Base-by-base conservation (phyloP, 2,113 vertebrate genomes). In the Castor canadensis region DNA sequence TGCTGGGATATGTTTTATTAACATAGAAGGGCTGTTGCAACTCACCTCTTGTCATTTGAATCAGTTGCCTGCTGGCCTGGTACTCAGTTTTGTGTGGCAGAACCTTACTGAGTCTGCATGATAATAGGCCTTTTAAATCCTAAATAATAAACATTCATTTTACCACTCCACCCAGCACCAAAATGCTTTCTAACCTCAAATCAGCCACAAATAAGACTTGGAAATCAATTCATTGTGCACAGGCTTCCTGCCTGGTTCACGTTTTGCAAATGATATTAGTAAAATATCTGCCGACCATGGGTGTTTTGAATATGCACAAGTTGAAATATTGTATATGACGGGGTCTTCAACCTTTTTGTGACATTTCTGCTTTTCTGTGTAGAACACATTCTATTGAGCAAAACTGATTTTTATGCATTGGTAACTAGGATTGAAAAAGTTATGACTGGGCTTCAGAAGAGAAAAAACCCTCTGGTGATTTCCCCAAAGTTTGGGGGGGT, bases 261-360 rank as follows among this genome's bases (percentile, higher is more conserved):
- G 97, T 95, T 98, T 97, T 97, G 98, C 95, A 98, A 98, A 98
- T 97, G 97, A 98, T 98, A 97, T 98, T 95, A 97, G 93, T 96
- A 97, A 98, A 98, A 96, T 98, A 98, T 97, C 97, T 98, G 97
- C 97, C 93, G 92, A 97, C 86, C 97, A 98, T 93, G 95, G 98
- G 97, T 96, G 72, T 95, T 96, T 98, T 91, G 97, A 98, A 98
- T 97, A 97, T 97, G 96, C 89, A 96, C 92, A 95, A 97, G 91
- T 94, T 72, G 89, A 97, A 94, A 90, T 96, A 89, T 93, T 94
- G 88, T 84, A n/a, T 90, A n/a, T 77, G 96, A 95, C 91, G 93
- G 93, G 85, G 95, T 98, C 89, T 97, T 97, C 83, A 93, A 73
- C 85, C 88, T 83, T 96, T 97, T 75, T 62, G 95, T 32, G 81